phyloP scores from a whole-genome alignment of 2,113 vertebrate species.

The Phaethon lepturus region DNA sequence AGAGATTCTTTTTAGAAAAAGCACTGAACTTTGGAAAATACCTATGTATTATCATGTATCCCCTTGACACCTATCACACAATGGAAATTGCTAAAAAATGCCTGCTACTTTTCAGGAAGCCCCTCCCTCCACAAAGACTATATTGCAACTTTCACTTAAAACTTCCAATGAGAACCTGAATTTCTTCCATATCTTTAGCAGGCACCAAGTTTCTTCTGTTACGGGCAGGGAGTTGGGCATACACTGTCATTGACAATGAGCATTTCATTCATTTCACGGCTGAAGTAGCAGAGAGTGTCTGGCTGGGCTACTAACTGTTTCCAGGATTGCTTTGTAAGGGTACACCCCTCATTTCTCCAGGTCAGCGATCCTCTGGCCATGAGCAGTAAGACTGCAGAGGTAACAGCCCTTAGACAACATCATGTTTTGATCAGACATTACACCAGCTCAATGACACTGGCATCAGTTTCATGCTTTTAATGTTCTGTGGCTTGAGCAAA shows the following conservation, averaged over 20 bases:
- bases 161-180: not conserved
- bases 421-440: not conserved
- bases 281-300: not conserved
- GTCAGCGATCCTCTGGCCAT: not conserved
- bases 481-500: not conserved
- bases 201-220: not conserved
- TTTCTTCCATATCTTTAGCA: not conserved
- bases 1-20: not conserved
- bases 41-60: not conserved
- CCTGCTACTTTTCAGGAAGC: not conserved
- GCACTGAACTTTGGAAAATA: not conserved
- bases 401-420: not conserved
- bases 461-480: not conserved
- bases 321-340: not conserved
- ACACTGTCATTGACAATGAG: not conserved
- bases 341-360: not conserved
- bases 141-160: not conserved
- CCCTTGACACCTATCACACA: not conserved
- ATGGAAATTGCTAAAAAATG: not conserved
- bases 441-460: not conserved
- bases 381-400: not conserved
- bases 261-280: not conserved
- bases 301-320: not conserved
- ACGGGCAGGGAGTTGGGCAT: rapidly evolving
- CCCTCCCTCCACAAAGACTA: not conserved